Conservation (phyloP, 2,888 invertebrate genomes). For the Himalopsyche kuldschensis region DNA sequence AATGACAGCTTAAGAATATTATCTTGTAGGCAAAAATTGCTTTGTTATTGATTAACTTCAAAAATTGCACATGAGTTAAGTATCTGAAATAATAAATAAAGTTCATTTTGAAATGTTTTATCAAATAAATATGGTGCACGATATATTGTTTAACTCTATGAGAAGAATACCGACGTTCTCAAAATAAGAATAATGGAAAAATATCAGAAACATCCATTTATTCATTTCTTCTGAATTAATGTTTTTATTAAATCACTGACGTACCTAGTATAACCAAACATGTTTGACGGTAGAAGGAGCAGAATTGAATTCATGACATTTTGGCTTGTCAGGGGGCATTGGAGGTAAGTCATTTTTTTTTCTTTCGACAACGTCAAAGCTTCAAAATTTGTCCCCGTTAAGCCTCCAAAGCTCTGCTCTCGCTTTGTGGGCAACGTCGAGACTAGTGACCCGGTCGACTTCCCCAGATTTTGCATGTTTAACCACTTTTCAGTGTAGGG, state of each 20-base stretch:
- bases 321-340: neutral
- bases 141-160: neutral
- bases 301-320: neutral
- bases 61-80: no score
- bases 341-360: neutral
- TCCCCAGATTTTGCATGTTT: neutral
- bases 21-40: no score
- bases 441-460: neutral
- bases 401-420: neutral
- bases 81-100: no score
- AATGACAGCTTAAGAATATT: no score
- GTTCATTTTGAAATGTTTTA: no score
- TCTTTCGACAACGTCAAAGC: neutral
- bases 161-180: neutral
- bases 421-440: neutral
- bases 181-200: neutral
- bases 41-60: no score
- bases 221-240: neutral
- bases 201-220: neutral
- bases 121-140: no score
- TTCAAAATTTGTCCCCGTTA: neutral
- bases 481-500: neutral
- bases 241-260: neutral
- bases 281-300: neutral
- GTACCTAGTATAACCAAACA: neutral